Base-by-base conservation (phyloP, 2,797 vertebrate genomes). In the Oceanodroma leucorhoa region DNA sequence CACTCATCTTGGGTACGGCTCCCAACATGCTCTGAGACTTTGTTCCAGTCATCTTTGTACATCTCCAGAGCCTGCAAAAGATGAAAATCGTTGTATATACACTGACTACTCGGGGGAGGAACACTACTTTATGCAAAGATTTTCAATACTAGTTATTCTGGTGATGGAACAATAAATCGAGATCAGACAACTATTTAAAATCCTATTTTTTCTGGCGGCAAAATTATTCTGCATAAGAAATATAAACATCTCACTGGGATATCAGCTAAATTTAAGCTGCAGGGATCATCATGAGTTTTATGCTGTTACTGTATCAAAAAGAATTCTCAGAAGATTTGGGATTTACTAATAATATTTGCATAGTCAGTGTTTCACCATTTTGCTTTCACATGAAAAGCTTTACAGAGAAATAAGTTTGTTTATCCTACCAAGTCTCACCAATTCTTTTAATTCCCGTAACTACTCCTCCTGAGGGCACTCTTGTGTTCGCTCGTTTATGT, bases 1-100 rank as follows among this genome's bases (percentile, higher is more conserved):
- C 99, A 99, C 96, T 99, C 99, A 9, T 99, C 99, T 89, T 99
- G 99, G 5, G 99, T 99, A 41, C 99, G 99, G 77, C 99, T 99
- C 34, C 99, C 99, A 2, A 99, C 98, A 0, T 99, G 99, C 97
- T 99, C 99, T 0, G 99, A 99, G 66, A 99, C 99, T 94, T 99
- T 99, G 98, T 99, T 99, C 99, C 99, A 99, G 97, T 99, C 99
- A 10, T 99, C 99, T 96, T 99, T 99, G 97, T 98, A 99, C 99
- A 99, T 99, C 97, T 99, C 99, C 94, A 99, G 97, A 2, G 99
- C 99, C 99, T 99, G 91, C 6, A 60, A 89, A 1, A 64, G 54
- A 64, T 6, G 23, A 20, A 38, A 40, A 30, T 3, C 2, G 11
- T 9, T 10, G 24, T 8, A 9, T 12, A 14, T 2, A 5, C 20